Evolutionary conservation across 1,140 invertebrate species (phyloP).

Genomic region (Alviniconcha marisindica): DNA sequence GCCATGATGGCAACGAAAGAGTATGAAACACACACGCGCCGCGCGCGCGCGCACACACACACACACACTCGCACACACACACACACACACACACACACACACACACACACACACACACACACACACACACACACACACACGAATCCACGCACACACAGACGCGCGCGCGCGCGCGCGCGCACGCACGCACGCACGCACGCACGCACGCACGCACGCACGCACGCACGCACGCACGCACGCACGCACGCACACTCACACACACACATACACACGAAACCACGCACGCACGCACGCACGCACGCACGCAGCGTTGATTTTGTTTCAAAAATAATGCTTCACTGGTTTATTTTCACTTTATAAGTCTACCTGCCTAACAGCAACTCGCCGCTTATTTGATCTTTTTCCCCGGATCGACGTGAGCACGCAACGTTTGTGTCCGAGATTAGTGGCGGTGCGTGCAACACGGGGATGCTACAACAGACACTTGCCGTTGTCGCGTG

Average conservation of each 20-base stretch:
- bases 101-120: no score
- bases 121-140: background rate
- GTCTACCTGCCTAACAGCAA: background rate
- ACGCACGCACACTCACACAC: conserved; percentile 32
- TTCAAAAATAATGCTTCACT: no score
- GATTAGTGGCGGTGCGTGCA: no score
- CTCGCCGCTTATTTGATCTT: background rate
- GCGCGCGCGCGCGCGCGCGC: conserved; percentile 12
- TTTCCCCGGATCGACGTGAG: no score
- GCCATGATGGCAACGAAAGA: no score
- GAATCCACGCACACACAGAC: conserved; percentile 36
- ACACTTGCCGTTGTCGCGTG: no score
- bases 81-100: background rate
- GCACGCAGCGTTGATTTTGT: background rate
- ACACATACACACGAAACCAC: conserved; percentile 20
- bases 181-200: conserved; percentile 36
- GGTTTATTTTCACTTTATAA: no score
- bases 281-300: background rate
- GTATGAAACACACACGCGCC: no score
- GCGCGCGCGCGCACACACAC: no score
- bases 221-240: conserved; percentile 24
- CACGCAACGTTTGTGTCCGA: no score
- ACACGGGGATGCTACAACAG: no score
- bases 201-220: conserved; percentile 31
- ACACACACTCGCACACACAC: background rate